phyloP scores from a whole-genome alignment of 2,797 vertebrate genomes.

The Halcyon badia region DNA sequence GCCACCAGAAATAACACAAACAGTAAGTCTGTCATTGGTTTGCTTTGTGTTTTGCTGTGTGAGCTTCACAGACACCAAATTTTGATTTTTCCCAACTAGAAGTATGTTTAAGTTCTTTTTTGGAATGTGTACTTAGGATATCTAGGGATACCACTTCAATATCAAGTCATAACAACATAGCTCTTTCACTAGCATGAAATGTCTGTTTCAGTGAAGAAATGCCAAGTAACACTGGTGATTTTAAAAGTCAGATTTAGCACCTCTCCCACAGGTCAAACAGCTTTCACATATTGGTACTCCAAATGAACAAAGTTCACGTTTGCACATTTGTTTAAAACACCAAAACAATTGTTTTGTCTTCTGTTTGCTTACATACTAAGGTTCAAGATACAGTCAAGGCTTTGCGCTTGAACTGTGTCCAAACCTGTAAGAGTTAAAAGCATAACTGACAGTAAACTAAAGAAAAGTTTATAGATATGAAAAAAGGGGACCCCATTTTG shows the following conservation, averaged over 20 bases:
- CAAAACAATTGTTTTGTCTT: conserved; percentile 43
- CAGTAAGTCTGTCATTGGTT: neutral
- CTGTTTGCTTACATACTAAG: conserved; percentile 40
- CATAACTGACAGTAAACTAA: neutral
- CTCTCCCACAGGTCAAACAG: neutral
- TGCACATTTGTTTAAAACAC: conserved; percentile 38
- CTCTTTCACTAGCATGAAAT: neutral
- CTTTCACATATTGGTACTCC: neutral
- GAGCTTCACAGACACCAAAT: neutral
- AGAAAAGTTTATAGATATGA: conserved; percentile 31
- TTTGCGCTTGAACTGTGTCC: neutral
- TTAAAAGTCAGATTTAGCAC: conserved; percentile 2
- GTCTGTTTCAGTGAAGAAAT: neutral
- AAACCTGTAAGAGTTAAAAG: conserved; percentile 34
- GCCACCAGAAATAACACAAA: neutral
- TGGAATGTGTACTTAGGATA: neutral
- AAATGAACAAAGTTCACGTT: conserved; percentile 14
- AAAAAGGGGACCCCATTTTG: conserved; percentile 29
- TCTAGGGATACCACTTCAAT: neutral
- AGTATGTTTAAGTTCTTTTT: neutral
- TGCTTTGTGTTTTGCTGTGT: neutral
- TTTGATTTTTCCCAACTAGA: neutral
- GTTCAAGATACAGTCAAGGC: neutral
- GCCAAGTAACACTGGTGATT: neutral
- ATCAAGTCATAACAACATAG: neutral